These are phyloP conservation scores for Hestina assimilis DNA, from an alignment of 1,140 invertebrate genomes.

Conservation along the genomic window DNA sequence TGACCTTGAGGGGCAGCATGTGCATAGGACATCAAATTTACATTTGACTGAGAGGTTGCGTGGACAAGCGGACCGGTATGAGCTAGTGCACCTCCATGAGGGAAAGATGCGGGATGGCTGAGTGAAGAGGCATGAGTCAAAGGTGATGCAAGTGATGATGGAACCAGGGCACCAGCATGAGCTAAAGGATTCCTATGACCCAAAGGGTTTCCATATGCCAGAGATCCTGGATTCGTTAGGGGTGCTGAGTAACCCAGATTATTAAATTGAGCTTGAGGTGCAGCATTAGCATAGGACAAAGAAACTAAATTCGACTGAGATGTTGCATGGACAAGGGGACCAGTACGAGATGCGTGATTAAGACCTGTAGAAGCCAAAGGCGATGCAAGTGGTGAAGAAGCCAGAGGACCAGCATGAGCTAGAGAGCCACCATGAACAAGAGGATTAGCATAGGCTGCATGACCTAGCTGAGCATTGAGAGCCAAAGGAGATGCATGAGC, in stretches of 20 bases:
- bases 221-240: constrained; percentile 18
- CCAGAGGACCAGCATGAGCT: too few relatives aligned
- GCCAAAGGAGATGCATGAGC: constrained; percentile 8
- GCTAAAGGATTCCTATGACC: constrained; percentile 33
- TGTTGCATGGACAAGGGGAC: constrained; percentile 20
- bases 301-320: too few relatives aligned
- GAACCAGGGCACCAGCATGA: too few relatives aligned
- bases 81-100: constrained; percentile 22
- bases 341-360: too few relatives aligned
- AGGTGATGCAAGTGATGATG: constrained; percentile 35
- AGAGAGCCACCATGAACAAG: too few relatives aligned
- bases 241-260: constrained; percentile 23
- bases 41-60: too few relatives aligned
- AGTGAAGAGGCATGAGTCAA: constrained; percentile 28
- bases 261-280: constrained; percentile 26
- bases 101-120: constrained; percentile 24
- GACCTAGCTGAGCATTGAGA: constrained; percentile 2
- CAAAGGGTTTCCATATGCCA: constrained; percentile 26
- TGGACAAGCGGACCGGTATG: constrained; percentile 21
- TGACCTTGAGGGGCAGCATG: too few relatives aligned
- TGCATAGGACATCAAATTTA: too few relatives aligned
- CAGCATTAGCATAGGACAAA: constrained; percentile 15
- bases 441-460: constrained; percentile 6
- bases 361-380: too few relatives aligned
- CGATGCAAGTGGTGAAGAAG: too few relatives aligned